Conservation (phyloP, 2,888 invertebrate species). For the Pyrrhosoma nymphula region DNA sequence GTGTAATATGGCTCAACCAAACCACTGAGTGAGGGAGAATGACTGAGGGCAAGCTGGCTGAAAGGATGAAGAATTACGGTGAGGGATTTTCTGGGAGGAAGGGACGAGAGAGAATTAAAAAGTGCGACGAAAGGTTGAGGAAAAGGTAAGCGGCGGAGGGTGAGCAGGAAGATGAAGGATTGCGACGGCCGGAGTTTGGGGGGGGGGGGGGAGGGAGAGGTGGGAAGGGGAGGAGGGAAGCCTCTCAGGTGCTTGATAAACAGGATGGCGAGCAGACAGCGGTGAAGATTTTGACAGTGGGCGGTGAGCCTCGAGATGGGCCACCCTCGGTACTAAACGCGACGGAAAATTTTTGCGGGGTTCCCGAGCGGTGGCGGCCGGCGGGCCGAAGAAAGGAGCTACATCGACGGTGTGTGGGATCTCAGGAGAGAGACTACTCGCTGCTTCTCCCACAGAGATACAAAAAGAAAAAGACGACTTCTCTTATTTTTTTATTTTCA, state of each 20-base stretch:
- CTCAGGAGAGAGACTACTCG: neutral
- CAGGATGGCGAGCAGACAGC: slow-evolving; percentile 63
- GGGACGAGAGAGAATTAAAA: too few relatives aligned
- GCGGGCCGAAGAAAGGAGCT: neutral
- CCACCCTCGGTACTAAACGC: slow-evolving; percentile 56
- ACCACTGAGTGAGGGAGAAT: too few relatives aligned
- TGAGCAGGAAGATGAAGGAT: slow-evolving; percentile 17
- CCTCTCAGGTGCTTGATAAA: slow-evolving; percentile 65
- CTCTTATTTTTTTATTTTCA: neutral
- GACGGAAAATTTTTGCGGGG: slow-evolving; percentile 37
- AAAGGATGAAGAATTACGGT: too few relatives aligned
- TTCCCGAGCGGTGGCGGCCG: neutral
- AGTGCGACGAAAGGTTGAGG: neutral
- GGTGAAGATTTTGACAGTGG: slow-evolving; percentile 58
- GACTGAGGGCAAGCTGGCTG: too few relatives aligned
- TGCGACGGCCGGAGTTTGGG: neutral
- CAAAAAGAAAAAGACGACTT: neutral
- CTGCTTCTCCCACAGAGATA: neutral
- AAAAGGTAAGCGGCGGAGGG: neutral
- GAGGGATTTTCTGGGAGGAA: too few relatives aligned
- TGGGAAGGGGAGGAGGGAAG: neutral
- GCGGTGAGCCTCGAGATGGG: slow-evolving; percentile 43
- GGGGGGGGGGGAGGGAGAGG: neutral
- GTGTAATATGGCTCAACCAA: too few relatives aligned
- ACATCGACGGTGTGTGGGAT: neutral